Base-by-base conservation (phyloP, 2,113 vertebrate genomes). In the Dendropsophus ebraccatus region DNA sequence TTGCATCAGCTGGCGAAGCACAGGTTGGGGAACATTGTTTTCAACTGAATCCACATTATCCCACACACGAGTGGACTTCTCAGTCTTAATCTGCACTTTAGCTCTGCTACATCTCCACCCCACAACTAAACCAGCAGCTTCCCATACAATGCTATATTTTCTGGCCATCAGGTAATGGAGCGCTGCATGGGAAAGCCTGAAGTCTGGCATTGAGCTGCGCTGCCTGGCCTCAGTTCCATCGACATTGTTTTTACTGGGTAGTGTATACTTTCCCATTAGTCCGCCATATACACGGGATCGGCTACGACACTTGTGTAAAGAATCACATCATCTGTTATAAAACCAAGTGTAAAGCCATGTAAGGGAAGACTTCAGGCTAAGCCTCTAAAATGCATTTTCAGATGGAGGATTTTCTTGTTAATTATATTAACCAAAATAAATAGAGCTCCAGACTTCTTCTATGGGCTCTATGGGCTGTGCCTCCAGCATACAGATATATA, bases 341-440 rank as follows among this genome's bases (percentile, higher is more conserved):
- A 78, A 81, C n/a, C 56, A 17, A 60, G 78, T 62, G 78, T 81
- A 62, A 81, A 81, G 30, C 78, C 78, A 62, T 81, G 62, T 81
- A 81, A 62, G 56, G 78, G 78, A 81, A 62, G 56, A 62, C 78
- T 60, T 54, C 5, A 54, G 54, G 35, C 78, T 47, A 19, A 81
- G 56, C 35, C 78, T n/a, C 23, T 30, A n/a, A 81, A 65, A 58
- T 17, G 9, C n/a, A n/a, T 62, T 60, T 41, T 78, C 76, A 56
- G 25, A 78, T 58, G 49, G 67, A 37, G 35, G 10, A 3, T 70
- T 70, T 35, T 70, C 35, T 19, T 37, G 67, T 70, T 70, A 70
- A 70, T 70, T 70, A 70, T 37, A 37, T 30, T 70, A 37, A 70
- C 35, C 5, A 37, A 70, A 70, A 37, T 30, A 70, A 70, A 37